phyloP scores from a whole-genome alignment of 2,113 vertebrate genomes.

The Caloenas nicobarica region DNA sequence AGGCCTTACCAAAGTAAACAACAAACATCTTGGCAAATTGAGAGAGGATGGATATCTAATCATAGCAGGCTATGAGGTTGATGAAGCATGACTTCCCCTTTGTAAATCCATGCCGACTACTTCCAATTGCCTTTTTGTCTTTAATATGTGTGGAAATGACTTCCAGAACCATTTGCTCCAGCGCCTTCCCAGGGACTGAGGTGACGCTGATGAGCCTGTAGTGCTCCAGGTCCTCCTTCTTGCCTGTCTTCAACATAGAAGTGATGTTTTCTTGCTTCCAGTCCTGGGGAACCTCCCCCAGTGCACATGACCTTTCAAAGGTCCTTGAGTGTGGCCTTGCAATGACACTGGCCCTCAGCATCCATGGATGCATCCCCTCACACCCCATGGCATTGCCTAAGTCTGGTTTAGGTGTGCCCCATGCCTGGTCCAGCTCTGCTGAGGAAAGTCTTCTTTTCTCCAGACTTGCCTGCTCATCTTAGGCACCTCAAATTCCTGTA shows the following conservation, averaged over 20 bases:
- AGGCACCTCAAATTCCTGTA: neutral
- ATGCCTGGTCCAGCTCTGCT: neutral
- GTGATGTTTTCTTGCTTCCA: neutral
- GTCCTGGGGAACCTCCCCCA: accelerated
- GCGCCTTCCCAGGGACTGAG: neutral
- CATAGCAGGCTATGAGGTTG: no score
- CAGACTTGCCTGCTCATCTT: neutral
- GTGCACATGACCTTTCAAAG: neutral
- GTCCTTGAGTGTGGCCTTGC: neutral
- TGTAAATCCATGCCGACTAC: no score
- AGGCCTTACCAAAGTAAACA: no score
- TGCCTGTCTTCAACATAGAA: neutral
- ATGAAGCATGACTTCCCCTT: no score
- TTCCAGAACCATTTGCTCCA: neutral
- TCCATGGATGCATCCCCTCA: neutral
- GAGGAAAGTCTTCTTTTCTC: neutral
- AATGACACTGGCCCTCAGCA: neutral
- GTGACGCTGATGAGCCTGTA: neutral
- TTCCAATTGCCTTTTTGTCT: neutral
- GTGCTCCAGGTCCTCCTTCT: neutral
- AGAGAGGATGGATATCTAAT: no score
- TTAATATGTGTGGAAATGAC: neutral
- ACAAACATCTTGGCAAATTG: no score
- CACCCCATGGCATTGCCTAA: no score
- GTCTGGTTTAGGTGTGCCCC: no score